Evolutionary conservation across 2,113 vertebrate species (phyloP).

Genomic region (Mus spicilegus): DNA sequence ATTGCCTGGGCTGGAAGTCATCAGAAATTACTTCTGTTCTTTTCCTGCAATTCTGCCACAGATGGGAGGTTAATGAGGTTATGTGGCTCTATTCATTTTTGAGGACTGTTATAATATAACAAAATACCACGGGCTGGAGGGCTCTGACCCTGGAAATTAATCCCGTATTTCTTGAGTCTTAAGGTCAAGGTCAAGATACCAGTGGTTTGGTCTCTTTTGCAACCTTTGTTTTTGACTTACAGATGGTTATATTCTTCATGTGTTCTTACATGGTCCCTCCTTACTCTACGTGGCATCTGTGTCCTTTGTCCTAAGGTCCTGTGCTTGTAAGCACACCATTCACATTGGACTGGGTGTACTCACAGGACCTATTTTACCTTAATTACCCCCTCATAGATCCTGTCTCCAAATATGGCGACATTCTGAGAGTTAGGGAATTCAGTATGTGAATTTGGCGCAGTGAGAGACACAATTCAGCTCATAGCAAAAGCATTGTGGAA

Average conservation of each 20-base stretch:
- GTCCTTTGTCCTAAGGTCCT: neutral
- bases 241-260: neutral
- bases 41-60: constrained; percentile 16
- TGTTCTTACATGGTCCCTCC: neutral
- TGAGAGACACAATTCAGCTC: neutral
- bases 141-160: neutral
- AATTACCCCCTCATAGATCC: neutral
- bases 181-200: neutral
- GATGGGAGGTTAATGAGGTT: constrained; percentile 1
- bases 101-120: neutral
- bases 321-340: neutral
- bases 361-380: neutral
- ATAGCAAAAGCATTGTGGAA: constrained; percentile 23
- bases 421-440: constrained; percentile 25
- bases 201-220: neutral
- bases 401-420: constrained; percentile 26
- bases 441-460: neutral
- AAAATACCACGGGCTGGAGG: neutral
- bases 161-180: neutral
- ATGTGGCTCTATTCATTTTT: neutral
- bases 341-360: neutral
- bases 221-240: neutral
- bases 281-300: neutral
- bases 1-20: constrained; percentile 4
- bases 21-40: constrained; percentile 29